Evolutionary conservation across 1,140 invertebrate species (phyloP), one percentile per base, ranked within the genome.

Genomic region (Copidosoma floridanum): DNA sequence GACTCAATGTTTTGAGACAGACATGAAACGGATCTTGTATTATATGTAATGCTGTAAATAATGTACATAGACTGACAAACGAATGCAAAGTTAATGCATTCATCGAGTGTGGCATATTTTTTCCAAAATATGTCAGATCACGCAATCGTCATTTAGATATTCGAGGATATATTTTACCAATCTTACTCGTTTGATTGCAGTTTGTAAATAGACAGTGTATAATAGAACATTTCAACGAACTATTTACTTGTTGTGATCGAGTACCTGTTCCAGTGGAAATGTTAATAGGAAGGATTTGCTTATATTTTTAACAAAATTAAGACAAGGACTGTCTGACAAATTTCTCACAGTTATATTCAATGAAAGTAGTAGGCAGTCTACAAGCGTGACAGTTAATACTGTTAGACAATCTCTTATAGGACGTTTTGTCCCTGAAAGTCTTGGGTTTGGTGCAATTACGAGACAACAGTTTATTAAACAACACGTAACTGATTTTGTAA

Each of bases 401-500:
- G 47, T 52, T 20, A 60, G 50, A 27, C 24, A n/a, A 57, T 44
- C 29, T 35, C 23, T 51, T 23, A 38, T 55, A 43, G 12, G 7
- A 57, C 35, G 23, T 32, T 56, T 56, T 20, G 54, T 56, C 29
- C 40, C 23, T 20, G 16, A 35, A 23, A 56, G 46, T 35, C 38
- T 53, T 7, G 51, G 44, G 16, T 54, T 48, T 21, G 20, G 14
- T 3, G 59, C 41, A 32, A 48, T 44, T 21, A 20, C 18, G 4
- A 46, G 35, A 48, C 21, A 53, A 14, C 8, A 21, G 3, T 60
- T 16, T 20, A 44, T 60, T 20, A 11, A 14, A 48, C 18, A 24
- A 32, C 54, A 62, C 35, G 53, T 57, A 11, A 62, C 53, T 18
- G 20, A 46, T 26, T 63, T 63, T 46, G 55, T 48, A 3, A 57